Base-by-base conservation (phyloP, 92 coral and sea anemone species). In the Siderastrea siderea region DNA sequence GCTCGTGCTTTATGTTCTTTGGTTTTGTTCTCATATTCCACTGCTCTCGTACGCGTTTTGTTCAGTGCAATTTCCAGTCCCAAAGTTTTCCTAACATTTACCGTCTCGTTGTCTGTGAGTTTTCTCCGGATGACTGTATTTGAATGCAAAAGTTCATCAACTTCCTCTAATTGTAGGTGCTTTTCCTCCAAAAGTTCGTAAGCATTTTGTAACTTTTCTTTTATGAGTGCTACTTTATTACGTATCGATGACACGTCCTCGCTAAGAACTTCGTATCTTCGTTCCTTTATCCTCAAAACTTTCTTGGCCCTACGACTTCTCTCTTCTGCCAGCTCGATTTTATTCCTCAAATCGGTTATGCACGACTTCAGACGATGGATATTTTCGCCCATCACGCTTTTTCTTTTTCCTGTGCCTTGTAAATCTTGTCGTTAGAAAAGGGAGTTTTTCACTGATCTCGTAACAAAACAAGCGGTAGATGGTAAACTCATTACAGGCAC, bases 281-380 rank as follows among this genome's bases (percentile, higher is more conserved):
- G 74, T 65, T 80, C 63, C 48, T 80, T 80, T 53, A 80, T 67
- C 50, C 15, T 68, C 53, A 66, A 50, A 67, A 52, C 64, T 53
- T 38, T 66, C 50, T 46, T 5, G 5, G 75, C 84, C 26, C 75
- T 50, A 3, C 84, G 84, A 67, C 46, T 53, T 19, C 59, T 65
- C 7, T 80, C 84, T 52, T 80, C 84, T 66, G 84, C 84, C 7
- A 43, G 3, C 75, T 80, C 84, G 51, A 80, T 65, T 38, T 80
- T 67, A 38, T 80, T 80, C 62, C 74, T 52, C 49, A 80, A 65
- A 16, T 80, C 74, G 19, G n/a, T 7, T 26, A 80, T 80, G 59
- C 75, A 80, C 46, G 74, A 80, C 54, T 80, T 80, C 4, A 80
- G 52, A n/a, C 51, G 53, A 64, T 67, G 61, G 16, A 67, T 66